phyloP scores from a whole-genome alignment of 2,888 invertebrate species.

The Hecatera dysodea region DNA sequence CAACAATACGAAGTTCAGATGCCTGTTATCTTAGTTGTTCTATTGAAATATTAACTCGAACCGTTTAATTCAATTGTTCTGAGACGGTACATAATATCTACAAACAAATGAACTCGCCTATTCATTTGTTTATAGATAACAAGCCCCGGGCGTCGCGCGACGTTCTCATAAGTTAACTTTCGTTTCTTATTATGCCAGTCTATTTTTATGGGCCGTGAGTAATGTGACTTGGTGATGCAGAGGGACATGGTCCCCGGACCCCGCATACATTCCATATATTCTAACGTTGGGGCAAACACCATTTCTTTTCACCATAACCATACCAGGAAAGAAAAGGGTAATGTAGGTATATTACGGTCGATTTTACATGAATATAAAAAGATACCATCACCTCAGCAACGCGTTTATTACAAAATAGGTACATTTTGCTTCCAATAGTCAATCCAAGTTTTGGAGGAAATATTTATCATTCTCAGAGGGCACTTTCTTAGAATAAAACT shows the following conservation, averaged over 20 bases:
- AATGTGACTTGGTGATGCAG: slow-evolving; percentile 15
- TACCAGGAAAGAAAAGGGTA: slow-evolving; percentile 33
- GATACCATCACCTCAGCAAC: slow-evolving; percentile 28
- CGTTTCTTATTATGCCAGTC: slow-evolving; percentile 4
- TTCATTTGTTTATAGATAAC: slow-evolving; percentile 49
- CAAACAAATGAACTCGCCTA: slow-evolving; percentile 48
- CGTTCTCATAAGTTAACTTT: slow-evolving; percentile 27
- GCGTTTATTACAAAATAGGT: slow-evolving; percentile 45
- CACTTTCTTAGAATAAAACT: slow-evolving; percentile 41
- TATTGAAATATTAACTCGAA: slow-evolving; percentile 67
- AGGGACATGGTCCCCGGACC: slow-evolving; percentile 8
- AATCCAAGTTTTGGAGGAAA: slow-evolving; percentile 12
- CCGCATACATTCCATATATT: slow-evolving; percentile 35
- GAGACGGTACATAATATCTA: slow-evolving; percentile 40
- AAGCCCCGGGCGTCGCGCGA: slow-evolving; percentile 10
- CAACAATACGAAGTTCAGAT: slow-evolving; percentile 62
- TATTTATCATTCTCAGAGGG: slow-evolving; percentile 33
- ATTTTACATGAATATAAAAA: slow-evolving; percentile 39
- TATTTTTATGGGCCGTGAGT: slow-evolving; percentile 37
- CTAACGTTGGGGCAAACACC: slow-evolving; percentile 29
- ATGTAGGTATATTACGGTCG: slow-evolving; percentile 34
- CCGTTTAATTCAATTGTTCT: slow-evolving; percentile 64
- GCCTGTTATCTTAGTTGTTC: slow-evolving; percentile 68
- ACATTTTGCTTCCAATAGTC: slow-evolving; percentile 13
- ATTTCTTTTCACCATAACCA: slow-evolving; percentile 37